Evolutionary conservation across 1,140 invertebrate species (phyloP).

Genomic region (Aphelinus certus): DNA sequence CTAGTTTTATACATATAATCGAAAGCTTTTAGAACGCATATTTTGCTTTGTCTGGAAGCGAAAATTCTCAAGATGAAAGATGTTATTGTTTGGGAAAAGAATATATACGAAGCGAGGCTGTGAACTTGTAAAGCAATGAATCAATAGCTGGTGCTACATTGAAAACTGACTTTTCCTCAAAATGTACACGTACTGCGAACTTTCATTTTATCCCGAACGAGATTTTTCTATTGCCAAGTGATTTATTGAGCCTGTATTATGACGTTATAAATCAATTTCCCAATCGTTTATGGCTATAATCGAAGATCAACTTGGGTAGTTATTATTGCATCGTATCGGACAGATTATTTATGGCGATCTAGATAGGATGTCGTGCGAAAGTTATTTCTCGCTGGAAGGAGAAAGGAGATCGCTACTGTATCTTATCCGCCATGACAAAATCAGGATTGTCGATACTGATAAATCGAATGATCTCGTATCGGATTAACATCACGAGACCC

Average conservation of each 20-base stretch:
- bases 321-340: constrained; percentile 18
- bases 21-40: too few relatives aligned
- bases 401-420: constrained; percentile 20
- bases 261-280: constrained; percentile 32
- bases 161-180: neutral
- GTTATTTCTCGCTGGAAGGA: constrained; percentile 14
- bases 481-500: too few relatives aligned
- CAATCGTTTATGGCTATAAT: constrained; percentile 27
- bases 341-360: constrained; percentile 27
- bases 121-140: too few relatives aligned
- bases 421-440: neutral
- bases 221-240: constrained; percentile 14
- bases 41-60: too few relatives aligned
- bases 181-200: neutral
- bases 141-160: too few relatives aligned
- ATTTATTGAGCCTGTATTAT: constrained; percentile 27
- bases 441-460: constrained; percentile 21
- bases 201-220: constrained; percentile 18
- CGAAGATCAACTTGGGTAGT: constrained; percentile 6
- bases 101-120: too few relatives aligned
- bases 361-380: constrained; percentile 26
- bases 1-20: too few relatives aligned
- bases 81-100: too few relatives aligned
- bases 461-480: neutral
- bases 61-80: too few relatives aligned